phyloP scores from a whole-genome alignment of 1,140 invertebrate genomes.

The Agrilus planipennis region DNA sequence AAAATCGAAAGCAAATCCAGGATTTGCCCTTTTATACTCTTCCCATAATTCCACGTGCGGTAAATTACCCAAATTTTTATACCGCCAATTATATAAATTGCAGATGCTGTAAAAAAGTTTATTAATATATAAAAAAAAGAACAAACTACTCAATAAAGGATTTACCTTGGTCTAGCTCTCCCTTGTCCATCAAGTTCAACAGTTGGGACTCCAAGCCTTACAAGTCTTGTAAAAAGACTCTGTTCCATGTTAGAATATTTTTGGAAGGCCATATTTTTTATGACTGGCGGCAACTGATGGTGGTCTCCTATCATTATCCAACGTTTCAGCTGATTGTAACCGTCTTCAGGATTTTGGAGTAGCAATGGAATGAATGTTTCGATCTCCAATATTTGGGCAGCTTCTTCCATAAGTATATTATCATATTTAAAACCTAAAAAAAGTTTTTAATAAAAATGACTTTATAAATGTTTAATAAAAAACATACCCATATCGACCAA shows the following conservation, averaged over 20 bases:
- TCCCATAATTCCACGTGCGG: conserved; percentile 68
- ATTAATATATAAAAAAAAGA: conserved; percentile 6
- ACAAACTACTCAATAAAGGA: conserved; percentile 2
- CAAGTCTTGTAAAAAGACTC: conserved; percentile 92
- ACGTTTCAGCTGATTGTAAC: conserved; percentile 87
- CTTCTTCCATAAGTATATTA: conserved; percentile 99
- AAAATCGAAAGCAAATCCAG: conserved; percentile 87
- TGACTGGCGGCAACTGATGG: conserved; percentile 96
- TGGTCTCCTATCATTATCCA: conserved; percentile 99
- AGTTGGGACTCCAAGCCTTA: conserved; percentile 90
- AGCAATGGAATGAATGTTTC: conserved; percentile 98
- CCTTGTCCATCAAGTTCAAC: conserved; percentile 97
- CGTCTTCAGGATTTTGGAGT: conserved; percentile 94
- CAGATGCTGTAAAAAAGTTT: conserved; percentile 58
- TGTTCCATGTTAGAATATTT: conserved; percentile 99
- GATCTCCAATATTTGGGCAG: conserved; percentile 97
- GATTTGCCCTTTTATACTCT: conserved; percentile 83
- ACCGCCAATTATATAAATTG: conserved; percentile 94
- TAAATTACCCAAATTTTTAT: conserved; percentile 89
- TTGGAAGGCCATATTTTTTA: conserved; percentile 99
- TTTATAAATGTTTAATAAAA: conserved; percentile 9
- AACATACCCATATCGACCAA: conserved; percentile 77
- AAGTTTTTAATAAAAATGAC: conserved; percentile 10
- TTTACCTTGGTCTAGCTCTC: conserved; percentile 70
- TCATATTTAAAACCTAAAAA: conserved; percentile 83